Evolutionary conservation across 2,113 vertebrate genomes (phyloP).

Genomic region (Myrmecophaga tridactyla): DNA sequence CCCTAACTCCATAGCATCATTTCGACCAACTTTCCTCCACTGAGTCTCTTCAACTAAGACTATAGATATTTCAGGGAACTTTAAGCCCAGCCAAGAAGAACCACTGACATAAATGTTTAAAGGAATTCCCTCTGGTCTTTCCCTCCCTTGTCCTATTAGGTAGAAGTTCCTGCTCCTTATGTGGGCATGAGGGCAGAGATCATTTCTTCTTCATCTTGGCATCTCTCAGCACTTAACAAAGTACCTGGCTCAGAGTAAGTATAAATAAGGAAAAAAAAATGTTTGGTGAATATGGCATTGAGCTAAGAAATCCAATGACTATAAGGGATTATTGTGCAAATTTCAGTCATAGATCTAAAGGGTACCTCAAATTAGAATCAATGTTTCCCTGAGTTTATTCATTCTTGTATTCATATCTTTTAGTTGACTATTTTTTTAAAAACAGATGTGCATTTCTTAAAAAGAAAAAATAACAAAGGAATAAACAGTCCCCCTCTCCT

Average conservation of each 20-base stretch:
- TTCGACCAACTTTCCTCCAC: background rate
- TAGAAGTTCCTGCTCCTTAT: rapidly evolving
- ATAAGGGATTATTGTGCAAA: background rate
- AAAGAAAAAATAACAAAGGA: background rate
- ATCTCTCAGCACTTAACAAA: background rate
- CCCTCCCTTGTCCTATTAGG: background rate
- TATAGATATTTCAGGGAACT: background rate
- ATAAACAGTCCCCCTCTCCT: background rate
- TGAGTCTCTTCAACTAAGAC: background rate
- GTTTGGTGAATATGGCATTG: background rate
- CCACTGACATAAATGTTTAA: background rate
- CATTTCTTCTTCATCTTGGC: background rate
- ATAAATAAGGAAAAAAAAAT: background rate
- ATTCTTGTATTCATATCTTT: background rate
- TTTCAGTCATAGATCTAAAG: background rate
- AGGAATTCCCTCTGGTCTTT: background rate
- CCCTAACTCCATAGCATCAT: background rate
- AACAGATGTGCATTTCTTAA: background rate
- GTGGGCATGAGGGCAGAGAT: background rate
- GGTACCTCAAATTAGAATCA: background rate
- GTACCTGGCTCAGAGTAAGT: background rate
- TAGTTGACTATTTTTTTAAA: background rate
- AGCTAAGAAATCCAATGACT: background rate
- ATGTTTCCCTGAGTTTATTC: background rate
- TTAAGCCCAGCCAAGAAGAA: background rate